A percentile compares a stretch with the other conserved stretches of the same genome.
These are phyloP conservation scores for Toxostoma redivivum DNA, from an alignment of 2,113 vertebrate genomes.

Conservation along the genomic window DNA sequence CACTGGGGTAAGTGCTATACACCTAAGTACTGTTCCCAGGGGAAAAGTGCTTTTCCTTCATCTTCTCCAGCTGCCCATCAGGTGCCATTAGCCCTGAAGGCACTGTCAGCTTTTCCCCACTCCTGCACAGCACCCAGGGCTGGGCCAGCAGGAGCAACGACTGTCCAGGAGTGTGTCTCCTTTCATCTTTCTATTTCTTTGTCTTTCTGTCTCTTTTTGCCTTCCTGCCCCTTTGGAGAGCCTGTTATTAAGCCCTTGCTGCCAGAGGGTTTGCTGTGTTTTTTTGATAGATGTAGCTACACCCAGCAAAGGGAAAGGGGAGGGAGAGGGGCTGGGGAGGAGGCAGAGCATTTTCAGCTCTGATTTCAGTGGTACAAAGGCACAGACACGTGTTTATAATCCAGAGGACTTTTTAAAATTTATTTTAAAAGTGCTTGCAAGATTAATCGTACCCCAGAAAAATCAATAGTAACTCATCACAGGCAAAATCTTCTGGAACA, in stretches of 20 bases:
- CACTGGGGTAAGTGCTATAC: not conserved
- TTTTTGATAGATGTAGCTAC: not conserved
- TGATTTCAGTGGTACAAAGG: not conserved
- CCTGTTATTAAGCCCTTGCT: not conserved
- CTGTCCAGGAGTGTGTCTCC: not conserved
- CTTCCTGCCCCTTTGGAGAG: not conserved
- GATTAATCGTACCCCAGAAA: slow-evolving; percentile 19
- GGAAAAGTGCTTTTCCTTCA: not conserved
- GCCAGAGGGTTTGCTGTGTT: not conserved
- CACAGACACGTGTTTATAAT: not conserved
- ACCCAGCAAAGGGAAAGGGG: not conserved
- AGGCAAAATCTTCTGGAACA: slow-evolving; percentile 41
- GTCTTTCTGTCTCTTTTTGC: not conserved
- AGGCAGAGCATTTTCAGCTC: not conserved
- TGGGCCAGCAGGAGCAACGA: not conserved
- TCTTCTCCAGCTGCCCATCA: not conserved
- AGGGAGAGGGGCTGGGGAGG: not conserved
- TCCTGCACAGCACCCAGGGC: not conserved
- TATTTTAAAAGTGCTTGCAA: slow-evolving; percentile 8
- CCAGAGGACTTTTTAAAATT: not conserved
- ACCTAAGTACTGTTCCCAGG: not conserved
- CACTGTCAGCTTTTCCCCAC: not conserved
- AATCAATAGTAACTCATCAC: slow-evolving; percentile 47
- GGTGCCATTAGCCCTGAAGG: not conserved
- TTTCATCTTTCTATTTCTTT: not conserved